Conservation (phyloP, 2,888 invertebrate genomes). For the Horisme vitalbata region DNA sequence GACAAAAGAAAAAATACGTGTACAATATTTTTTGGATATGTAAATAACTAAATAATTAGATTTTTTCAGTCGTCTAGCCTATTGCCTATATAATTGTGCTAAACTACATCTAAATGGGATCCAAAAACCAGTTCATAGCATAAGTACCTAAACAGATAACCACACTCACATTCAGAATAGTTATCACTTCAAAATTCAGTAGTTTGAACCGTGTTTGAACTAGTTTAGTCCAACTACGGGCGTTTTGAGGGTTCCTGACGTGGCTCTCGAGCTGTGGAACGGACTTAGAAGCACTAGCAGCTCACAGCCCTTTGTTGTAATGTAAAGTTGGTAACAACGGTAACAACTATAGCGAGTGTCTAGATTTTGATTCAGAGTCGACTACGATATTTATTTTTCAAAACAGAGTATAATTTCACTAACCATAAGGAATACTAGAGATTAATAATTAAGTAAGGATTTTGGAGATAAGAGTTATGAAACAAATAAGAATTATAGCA, state of each 20-base stretch:
- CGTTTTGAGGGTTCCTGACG: slow-evolving; percentile 33
- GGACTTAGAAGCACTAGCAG: slow-evolving; percentile 22
- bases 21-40: too few relatives aligned
- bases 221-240: slow-evolving; percentile 48
- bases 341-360: neutral
- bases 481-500: too few relatives aligned
- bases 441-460: too few relatives aligned
- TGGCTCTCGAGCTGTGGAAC: slow-evolving; percentile 16
- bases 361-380: neutral
- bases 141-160: slow-evolving; percentile 27
- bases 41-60: too few relatives aligned
- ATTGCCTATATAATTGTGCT: too few relatives aligned
- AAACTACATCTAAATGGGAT: too few relatives aligned
- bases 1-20: too few relatives aligned
- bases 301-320: slow-evolving; percentile 25
- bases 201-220: slow-evolving; percentile 47
- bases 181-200: slow-evolving; percentile 50
- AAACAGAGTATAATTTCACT: too few relatives aligned
- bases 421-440: too few relatives aligned
- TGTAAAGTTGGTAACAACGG: slow-evolving; percentile 17
- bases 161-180: slow-evolving; percentile 39
- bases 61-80: too few relatives aligned
- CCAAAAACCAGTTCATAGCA: neutral
- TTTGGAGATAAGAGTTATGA: too few relatives aligned
- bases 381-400: too few relatives aligned